phyloP scores from a whole-genome alignment of 2,888 invertebrate species.

The Mythimna ferrago region DNA sequence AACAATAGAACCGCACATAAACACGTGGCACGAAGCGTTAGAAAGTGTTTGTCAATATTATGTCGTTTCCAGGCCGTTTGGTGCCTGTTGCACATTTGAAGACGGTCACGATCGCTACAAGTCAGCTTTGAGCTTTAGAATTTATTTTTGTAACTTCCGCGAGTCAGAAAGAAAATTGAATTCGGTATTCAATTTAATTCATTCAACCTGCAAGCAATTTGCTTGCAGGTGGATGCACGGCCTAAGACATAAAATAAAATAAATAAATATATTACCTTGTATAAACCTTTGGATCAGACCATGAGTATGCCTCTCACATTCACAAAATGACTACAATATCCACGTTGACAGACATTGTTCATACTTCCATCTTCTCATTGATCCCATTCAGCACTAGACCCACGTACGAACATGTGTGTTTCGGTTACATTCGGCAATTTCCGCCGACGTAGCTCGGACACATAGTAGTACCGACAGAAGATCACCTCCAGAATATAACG shows the following conservation, averaged over 20 bases:
- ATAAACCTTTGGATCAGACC: background rate
- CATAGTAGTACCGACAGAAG: background rate
- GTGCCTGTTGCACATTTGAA: conserved; percentile 18
- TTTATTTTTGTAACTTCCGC: too few species aligned
- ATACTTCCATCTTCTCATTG: background rate
- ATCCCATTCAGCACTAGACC: conserved; percentile 10
- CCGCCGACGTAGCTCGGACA: background rate
- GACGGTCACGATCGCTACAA: background rate
- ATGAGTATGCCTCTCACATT: background rate
- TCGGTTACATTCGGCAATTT: conserved; percentile 24
- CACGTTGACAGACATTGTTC: background rate
- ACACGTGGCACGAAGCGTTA: background rate
- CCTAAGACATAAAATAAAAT: too few species aligned
- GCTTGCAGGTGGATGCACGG: too few species aligned
- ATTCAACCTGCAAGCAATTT: too few species aligned
- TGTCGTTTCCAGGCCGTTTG: background rate
- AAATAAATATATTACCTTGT: too few species aligned
- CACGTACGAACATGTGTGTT: conserved; percentile 36
- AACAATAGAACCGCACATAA: background rate
- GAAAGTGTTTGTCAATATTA: conserved; percentile 26
- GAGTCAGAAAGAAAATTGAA: too few species aligned
- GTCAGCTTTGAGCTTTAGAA: too few species aligned
- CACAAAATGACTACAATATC: background rate
- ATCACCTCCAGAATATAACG: background rate
- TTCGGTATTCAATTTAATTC: too few species aligned